Base-by-base conservation (phyloP, 2,113 vertebrate genomes). In the Buteo buteo region DNA sequence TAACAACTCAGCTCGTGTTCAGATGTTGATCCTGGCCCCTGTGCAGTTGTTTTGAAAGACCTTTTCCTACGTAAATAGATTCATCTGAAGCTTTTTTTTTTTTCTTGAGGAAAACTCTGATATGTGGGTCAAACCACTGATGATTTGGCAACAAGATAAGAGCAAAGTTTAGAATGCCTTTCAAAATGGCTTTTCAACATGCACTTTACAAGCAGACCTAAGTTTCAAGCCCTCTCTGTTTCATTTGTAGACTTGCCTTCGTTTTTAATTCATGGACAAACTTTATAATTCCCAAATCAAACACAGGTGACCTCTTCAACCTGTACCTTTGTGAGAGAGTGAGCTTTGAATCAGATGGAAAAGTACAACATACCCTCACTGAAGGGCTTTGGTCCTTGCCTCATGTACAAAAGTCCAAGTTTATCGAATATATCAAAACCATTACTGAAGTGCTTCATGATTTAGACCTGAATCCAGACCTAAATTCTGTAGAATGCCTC, bases 1-100 rank as follows among this genome's bases (percentile, higher is more conserved):
- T 88, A 97, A 98, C 97, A 98, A 80, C 94, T 86, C 94, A 67
- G 40, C 70, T 92, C 8, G 31, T 98, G 97, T 98, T 97, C 82
- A 81, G 49, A 82, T 98, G 97, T 97, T 98, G 97, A 98, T 97
- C 93, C 96, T 98, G 97, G 97, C 92, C 28, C 71, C 88, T 50
- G 49, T 78, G 44, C 67, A 94, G 85, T 89, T 98, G 95, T 97
- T 97, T 98, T 91, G 96, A 97, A 98, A 95, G 84, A 86, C 88
- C 16, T 91, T 94, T 96, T 96, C 94, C 83, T 93, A 64, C 1
- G 3, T 93, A 96, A 97, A 97, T 94, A 98, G 81, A 67, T 92
- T 94, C 73, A 95, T 94, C 93, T 97, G 83, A 97, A 96, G 65
- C 16, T 49, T 88, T 80, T 87, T 70, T 83, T 91, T 67, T 42